These are phyloP conservation scores for Damaliscus lunatus DNA, from an alignment of 2,113 vertebrate species.

Conservation along the genomic window DNA sequence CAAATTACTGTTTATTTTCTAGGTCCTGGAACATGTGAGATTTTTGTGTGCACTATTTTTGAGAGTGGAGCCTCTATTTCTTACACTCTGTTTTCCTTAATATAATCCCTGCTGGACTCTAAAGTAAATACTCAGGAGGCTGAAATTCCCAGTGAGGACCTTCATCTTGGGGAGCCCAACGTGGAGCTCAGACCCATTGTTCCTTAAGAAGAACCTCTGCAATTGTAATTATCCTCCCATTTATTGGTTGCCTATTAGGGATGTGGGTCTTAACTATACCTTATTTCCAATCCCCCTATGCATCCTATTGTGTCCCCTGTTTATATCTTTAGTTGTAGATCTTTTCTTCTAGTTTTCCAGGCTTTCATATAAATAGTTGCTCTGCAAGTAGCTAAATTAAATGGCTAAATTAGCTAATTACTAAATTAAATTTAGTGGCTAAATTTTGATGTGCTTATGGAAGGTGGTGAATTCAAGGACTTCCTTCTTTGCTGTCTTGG, in stretches of 20 bases:
- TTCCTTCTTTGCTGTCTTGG: background rate
- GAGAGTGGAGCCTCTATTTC: background rate
- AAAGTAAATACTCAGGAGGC: background rate
- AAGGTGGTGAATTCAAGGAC: background rate
- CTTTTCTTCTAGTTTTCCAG: background rate
- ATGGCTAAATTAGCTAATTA: background rate
- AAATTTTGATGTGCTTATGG: background rate
- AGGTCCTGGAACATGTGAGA: background rate
- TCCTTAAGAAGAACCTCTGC: background rate
- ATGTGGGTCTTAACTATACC: background rate
- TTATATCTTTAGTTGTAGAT: background rate
- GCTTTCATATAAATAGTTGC: background rate
- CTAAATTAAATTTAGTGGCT: background rate
- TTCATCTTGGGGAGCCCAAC: background rate
- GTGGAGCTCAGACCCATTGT: background rate
- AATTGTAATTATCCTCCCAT: background rate
- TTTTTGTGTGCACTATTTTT: background rate
- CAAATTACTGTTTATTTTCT: background rate
- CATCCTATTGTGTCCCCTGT: background rate
- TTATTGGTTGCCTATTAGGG: background rate
- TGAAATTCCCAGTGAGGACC: background rate
- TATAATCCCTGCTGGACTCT: background rate
- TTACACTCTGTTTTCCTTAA: background rate
- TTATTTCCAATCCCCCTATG: background rate
- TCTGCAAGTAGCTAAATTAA: background rate